A percentile compares a stretch with the other conserved stretches of the same genome.
Evolutionary conservation across 2,113 vertebrate species (phyloP).

Genomic region (Poecile atricapillus): DNA sequence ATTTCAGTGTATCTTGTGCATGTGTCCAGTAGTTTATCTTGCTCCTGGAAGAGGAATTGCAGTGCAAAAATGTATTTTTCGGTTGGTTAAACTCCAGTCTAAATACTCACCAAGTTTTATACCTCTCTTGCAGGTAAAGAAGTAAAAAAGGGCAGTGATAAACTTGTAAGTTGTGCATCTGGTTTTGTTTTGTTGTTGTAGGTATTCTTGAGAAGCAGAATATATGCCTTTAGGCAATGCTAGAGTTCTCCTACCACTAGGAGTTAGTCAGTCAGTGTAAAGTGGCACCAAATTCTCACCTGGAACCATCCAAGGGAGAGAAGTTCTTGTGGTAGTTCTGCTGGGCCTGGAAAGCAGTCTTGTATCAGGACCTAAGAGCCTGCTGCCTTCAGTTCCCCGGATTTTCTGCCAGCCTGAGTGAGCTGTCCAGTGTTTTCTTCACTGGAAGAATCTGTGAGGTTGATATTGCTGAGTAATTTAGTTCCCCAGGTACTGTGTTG

Average conservation of each 20-base stretch:
- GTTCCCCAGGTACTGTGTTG: neutral
- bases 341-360: neutral
- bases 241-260: neutral
- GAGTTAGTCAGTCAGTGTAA: neutral
- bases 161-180: neutral
- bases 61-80: neutral
- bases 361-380: neutral
- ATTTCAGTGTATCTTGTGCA: neutral
- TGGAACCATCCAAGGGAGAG: neutral
- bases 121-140: constrained; percentile 14
- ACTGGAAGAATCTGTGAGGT: neutral
- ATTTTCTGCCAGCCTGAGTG: neutral
- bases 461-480: neutral
- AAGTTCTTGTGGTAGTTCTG: neutral
- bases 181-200: neutral
- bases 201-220: neutral
- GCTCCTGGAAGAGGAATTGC: neutral
- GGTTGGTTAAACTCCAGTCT: neutral
- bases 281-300: neutral
- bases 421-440: neutral
- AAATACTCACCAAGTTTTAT: neutral
- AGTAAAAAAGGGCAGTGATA: neutral
- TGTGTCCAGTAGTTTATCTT: neutral
- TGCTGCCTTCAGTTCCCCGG: neutral
- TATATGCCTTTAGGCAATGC: neutral